Evolutionary conservation across 1,140 invertebrate genomes (phyloP).

Genomic region (Andrena cerasifolii): DNA sequence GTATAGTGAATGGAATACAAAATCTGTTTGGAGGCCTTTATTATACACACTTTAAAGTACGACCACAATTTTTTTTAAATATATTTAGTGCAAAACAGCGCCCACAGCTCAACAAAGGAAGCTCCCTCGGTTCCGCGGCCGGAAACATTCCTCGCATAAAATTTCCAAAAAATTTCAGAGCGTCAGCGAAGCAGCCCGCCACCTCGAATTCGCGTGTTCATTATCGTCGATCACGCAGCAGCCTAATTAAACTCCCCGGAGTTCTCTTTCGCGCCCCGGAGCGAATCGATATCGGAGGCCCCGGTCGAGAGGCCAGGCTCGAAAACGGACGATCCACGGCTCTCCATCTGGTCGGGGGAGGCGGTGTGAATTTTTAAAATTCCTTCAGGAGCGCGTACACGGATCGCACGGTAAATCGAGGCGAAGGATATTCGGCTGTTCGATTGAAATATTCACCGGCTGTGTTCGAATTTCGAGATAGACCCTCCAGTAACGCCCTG

Average conservation of each 20-base stretch:
- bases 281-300: slow-evolving; percentile 35
- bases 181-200: no score
- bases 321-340: slow-evolving; percentile 10
- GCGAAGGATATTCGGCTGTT: slow-evolving; percentile 49
- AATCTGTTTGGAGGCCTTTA: no score
- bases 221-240: slow-evolving; percentile 36
- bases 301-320: slow-evolving; percentile 8
- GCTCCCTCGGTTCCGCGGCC: no score
- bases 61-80: no score
- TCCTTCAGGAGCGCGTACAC: slow-evolving; percentile 50
- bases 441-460: slow-evolving; percentile 51
- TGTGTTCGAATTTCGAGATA: slow-evolving; percentile 50
- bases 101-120: no score
- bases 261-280: background rate
- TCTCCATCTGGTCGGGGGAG: background rate
- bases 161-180: no score
- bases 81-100: no score
- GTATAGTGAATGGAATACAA: no score
- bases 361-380: slow-evolving; percentile 50
- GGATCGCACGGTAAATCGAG: slow-evolving; percentile 51
- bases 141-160: no score
- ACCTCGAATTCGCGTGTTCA: slow-evolving; percentile 41
- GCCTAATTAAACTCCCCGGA: slow-evolving; percentile 32
- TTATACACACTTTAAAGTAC: no score
- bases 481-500: slow-evolving; percentile 3